These are phyloP conservation scores for Meleagris gallopavo DNA, from an alignment of 2,113 vertebrate species.

Conservation along the genomic window DNA sequence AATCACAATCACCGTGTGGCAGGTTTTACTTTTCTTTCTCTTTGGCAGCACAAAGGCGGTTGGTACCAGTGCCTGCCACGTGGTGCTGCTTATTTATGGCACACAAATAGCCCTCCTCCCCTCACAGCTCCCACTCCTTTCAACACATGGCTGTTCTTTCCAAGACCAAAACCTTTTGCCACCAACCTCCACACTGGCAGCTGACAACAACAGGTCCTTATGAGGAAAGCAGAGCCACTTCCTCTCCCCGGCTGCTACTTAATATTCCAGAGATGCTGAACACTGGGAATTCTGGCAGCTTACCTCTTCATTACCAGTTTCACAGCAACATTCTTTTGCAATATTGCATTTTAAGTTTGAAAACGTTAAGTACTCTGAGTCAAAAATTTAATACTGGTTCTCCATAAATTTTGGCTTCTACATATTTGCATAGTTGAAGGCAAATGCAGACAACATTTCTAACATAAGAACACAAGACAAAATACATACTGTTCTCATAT, in stretches of 20 bases:
- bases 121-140: background rate
- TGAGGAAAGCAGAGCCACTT: background rate
- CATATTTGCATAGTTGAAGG: background rate
- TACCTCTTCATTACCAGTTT: background rate
- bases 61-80: background rate
- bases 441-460: background rate
- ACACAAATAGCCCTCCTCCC: background rate
- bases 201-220: background rate
- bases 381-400: background rate
- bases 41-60: background rate
- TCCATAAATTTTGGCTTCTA: background rate
- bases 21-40: background rate
- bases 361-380: background rate
- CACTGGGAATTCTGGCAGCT: accelerated
- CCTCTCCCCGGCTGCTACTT: background rate
- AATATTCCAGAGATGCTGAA: background rate
- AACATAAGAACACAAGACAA: background rate
- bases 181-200: background rate
- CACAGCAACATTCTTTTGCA: background rate
- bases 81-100: background rate
- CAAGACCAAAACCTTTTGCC: background rate
- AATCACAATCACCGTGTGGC: background rate
- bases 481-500: background rate
- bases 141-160: background rate
- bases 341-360: background rate